These are phyloP conservation scores for Motacilla alba DNA, from an alignment of 2,113 vertebrate species.

Conservation along the genomic window DNA sequence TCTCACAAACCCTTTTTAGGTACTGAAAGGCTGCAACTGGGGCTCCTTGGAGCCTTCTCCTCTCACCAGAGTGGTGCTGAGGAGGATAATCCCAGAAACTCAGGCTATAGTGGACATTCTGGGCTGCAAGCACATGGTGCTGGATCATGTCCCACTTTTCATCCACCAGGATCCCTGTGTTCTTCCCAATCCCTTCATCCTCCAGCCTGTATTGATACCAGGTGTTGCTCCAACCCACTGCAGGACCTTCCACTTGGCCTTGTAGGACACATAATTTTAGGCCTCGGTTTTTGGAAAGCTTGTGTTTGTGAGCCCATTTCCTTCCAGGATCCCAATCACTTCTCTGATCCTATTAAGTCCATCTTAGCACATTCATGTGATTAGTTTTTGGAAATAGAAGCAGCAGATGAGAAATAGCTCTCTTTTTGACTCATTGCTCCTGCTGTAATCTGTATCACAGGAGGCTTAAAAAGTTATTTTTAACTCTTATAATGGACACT, in stretches of 20 bases:
- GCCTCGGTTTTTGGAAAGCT: neutral
- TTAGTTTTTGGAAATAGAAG: neutral
- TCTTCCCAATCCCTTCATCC: neutral
- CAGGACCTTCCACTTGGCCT: neutral
- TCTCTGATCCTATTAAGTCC: neutral
- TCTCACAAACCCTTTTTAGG: neutral
- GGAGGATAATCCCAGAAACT: neutral
- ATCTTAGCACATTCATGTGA: neutral
- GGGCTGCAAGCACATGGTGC: accelerated
- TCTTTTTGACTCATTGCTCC: neutral
- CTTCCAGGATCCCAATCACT: neutral
- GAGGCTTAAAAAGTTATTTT: neutral
- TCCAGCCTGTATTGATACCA: too few species aligned
- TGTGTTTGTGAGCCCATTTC: neutral
- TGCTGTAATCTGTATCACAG: neutral
- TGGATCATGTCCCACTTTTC: neutral
- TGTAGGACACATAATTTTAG: neutral
- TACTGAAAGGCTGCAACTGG: neutral
- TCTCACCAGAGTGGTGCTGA: neutral
- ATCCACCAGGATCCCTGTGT: neutral
- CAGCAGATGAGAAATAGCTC: neutral
- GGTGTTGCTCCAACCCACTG: neutral
- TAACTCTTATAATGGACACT: neutral
- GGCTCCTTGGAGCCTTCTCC: neutral
- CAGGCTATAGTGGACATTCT: accelerated